phyloP scores from a whole-genome alignment of 2,888 invertebrate genomes.

The Dicranocentrus wangi region DNA sequence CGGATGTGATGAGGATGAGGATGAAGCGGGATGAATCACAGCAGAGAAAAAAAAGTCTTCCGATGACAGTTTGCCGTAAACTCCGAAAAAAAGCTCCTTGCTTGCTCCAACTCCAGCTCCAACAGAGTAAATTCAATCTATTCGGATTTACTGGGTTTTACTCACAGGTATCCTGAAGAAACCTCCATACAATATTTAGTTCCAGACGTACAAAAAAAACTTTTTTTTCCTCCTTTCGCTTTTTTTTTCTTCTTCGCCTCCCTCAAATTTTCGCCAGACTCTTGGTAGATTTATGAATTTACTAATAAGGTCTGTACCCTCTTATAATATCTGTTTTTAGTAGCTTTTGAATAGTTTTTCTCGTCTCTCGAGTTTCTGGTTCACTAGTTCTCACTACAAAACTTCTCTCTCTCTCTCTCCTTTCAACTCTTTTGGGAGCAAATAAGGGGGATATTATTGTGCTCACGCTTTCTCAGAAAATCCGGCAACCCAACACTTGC shows the following conservation, averaged over 20 bases:
- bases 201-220: not conserved
- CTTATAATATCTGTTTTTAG: conserved; percentile 25
- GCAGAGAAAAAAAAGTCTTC: no score
- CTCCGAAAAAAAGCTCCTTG: conserved; percentile 29
- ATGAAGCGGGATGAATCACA: conserved; percentile 41
- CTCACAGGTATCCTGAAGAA: not conserved
- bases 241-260: conserved; percentile 9
- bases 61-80: conserved; percentile 47
- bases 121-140: not conserved
- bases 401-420: no score
- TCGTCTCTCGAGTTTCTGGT: conserved; percentile 25
- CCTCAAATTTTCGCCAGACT: conserved; percentile 33
- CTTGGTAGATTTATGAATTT: conserved; percentile 57
- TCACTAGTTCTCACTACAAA: conserved; percentile 33
- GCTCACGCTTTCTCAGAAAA: conserved; percentile 13
- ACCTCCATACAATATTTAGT: no score
- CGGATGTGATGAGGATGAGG: conserved; percentile 7
- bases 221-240: not conserved
- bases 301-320: conserved; percentile 54
- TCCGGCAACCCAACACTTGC: no score
- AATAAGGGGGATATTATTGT: conserved; percentile 42
- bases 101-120: not conserved
- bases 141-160: not conserved
- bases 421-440: conserved; percentile 47
- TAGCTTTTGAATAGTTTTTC: conserved; percentile 16